These are phyloP conservation scores for Chaetorhynchus papuensis DNA, from an alignment of 2,113 vertebrate species.

Conservation along the genomic window DNA sequence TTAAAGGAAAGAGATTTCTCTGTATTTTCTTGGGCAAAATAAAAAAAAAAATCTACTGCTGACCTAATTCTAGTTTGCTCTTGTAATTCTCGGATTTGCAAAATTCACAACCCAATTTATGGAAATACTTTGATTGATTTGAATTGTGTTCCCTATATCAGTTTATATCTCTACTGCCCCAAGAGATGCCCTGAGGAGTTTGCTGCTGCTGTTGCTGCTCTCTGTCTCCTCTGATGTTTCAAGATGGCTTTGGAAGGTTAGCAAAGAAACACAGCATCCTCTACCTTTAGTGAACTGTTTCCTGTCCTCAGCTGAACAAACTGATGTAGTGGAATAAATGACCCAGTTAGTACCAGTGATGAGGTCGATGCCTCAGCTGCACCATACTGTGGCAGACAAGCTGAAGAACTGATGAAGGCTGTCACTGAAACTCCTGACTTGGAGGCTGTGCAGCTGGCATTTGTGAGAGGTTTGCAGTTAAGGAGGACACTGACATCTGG, in stretches of 20 bases:
- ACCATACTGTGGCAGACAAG: background rate
- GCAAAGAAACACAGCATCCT: background rate
- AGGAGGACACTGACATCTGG: background rate
- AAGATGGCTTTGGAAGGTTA: background rate
- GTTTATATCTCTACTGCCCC: background rate
- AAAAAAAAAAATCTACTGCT: background rate
- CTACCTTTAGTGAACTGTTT: background rate
- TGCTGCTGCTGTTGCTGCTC: background rate
- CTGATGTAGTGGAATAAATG: slow-evolving; percentile 5
- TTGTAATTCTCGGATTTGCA: background rate
- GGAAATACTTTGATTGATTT: background rate
- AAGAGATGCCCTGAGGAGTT: background rate
- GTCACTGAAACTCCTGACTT: background rate
- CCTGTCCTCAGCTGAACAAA: background rate
- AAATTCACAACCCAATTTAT: background rate
- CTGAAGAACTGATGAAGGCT: background rate
- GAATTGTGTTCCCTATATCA: background rate
- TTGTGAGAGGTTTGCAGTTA: background rate
- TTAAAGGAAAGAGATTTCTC: background rate
- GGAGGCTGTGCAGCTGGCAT: background rate
- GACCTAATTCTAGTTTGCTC: background rate
- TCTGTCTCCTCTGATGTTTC: background rate
- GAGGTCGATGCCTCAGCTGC: background rate
- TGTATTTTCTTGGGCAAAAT: background rate
- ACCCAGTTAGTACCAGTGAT: background rate